Evolutionary conservation across 2,113 vertebrate species (phyloP).

Genomic region (Rostratula benghalensis): DNA sequence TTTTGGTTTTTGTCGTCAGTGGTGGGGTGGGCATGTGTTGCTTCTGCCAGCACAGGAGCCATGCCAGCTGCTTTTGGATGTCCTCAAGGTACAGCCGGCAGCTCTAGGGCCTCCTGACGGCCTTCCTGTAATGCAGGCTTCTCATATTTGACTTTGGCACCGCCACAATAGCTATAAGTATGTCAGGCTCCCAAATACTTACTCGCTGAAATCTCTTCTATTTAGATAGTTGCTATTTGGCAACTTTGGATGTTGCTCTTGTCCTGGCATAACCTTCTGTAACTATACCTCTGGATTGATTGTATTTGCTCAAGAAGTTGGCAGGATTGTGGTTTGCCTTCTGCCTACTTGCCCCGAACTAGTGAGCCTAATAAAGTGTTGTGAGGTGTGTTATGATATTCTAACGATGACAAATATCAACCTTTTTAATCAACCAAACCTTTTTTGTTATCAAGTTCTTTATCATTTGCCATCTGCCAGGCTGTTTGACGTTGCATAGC

Average conservation of each 20-base stretch:
- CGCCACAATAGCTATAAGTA: not conserved
- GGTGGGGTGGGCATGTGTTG: rapidly evolving
- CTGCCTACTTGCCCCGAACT: not conserved
- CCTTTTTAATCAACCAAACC: not conserved
- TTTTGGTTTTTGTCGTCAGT: not conserved
- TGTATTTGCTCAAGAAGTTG: slow-evolving; percentile 40
- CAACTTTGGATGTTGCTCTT: slow-evolving; percentile 9
- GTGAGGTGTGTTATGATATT: slow-evolving; percentile 37
- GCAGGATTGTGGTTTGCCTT: slow-evolving; percentile 9
- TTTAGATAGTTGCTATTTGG: slow-evolving; percentile 31
- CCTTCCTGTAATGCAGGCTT: not conserved
- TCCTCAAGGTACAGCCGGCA: not conserved
- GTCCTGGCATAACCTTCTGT: slow-evolving; percentile 20
- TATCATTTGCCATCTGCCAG: not conserved
- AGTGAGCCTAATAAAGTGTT: not conserved
- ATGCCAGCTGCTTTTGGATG: not conserved
- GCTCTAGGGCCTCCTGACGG: not conserved
- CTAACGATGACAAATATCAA: not conserved
- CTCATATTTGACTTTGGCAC: slow-evolving; percentile 14
- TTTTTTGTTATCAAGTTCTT: not conserved
- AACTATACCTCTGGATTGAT: slow-evolving; percentile 21
- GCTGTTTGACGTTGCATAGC: not conserved
- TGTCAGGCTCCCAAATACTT: slow-evolving; percentile 30
- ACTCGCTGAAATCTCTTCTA: slow-evolving; percentile 6
- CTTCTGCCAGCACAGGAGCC: not conserved